Evolutionary conservation across 2,888 invertebrate genomes (phyloP).

Genomic region (Cyclophora punctaria): DNA sequence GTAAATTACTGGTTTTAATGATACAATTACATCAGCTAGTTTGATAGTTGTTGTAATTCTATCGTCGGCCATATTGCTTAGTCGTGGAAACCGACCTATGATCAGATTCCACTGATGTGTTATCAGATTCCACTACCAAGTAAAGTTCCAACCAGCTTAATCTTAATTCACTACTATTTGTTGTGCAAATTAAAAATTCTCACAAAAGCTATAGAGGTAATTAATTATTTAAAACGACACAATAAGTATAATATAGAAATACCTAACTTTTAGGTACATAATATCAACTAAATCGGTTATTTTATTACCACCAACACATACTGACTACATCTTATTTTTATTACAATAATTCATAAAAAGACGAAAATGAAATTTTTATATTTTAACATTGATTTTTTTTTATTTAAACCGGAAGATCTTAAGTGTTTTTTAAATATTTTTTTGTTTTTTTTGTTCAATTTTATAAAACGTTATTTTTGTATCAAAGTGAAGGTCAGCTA

Average conservation of each 20-base stretch:
- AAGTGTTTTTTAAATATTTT: conserved; percentile 55
- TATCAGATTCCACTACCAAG: too few species aligned
- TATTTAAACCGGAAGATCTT: conserved; percentile 65
- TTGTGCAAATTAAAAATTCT: conserved; percentile 67
- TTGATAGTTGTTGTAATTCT: conserved; percentile 10
- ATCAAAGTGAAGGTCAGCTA: conserved; percentile 70
- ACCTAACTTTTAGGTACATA: conserved; percentile 61
- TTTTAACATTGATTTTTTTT: conserved; percentile 53
- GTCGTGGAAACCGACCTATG: too few species aligned
- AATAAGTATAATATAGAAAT: conserved; percentile 70
- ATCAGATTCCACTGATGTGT: too few species aligned
- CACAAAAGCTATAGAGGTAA: conserved; percentile 74
- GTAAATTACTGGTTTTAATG: conserved; percentile 24
- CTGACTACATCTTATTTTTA: conserved; percentile 68
- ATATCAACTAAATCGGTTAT: conserved; percentile 70
- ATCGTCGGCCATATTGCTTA: too few species aligned
- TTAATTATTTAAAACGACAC: conserved; percentile 65
- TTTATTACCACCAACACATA: conserved; percentile 67
- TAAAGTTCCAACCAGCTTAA: conserved; percentile 26
- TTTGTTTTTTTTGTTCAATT: conserved; percentile 43
- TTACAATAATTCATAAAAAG: conserved; percentile 66
- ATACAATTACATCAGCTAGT: conserved; percentile 11
- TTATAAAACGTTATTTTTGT: conserved; percentile 72
- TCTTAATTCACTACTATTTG: conserved; percentile 61
- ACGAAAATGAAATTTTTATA: conserved; percentile 56